Evolutionary conservation across 2,797 vertebrate species (phyloP).

Genomic region (Tympanoctomys barrerae): DNA sequence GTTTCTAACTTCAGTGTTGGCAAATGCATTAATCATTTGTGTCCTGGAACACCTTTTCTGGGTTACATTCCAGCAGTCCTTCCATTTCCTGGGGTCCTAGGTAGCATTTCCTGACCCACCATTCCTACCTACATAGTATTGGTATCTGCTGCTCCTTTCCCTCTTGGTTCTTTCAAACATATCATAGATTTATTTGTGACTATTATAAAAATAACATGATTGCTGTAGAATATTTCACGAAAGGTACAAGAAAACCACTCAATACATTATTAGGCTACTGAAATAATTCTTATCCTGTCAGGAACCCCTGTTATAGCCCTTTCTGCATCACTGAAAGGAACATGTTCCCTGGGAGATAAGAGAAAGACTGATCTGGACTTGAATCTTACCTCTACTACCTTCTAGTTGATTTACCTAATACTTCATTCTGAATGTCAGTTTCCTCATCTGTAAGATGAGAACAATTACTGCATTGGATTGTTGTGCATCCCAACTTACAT

Average conservation of each 20-base stretch:
- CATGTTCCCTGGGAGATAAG: neutral
- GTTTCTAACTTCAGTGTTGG: neutral
- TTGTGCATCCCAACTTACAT: neutral
- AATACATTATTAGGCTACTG: neutral
- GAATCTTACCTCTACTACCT: neutral
- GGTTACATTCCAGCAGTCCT: neutral
- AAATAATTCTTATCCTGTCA: neutral
- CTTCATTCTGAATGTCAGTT: neutral
- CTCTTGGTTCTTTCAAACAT: neutral
- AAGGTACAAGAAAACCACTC: conserved; percentile 30
- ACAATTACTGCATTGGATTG: neutral
- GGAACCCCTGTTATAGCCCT: neutral
- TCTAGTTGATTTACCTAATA: neutral
- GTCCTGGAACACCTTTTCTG: neutral
- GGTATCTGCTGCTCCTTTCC: neutral
- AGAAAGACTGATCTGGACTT: neutral
- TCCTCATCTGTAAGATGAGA: neutral
- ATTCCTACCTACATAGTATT: neutral
- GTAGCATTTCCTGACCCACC: neutral
- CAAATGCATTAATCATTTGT: neutral
- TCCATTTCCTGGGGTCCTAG: neutral
- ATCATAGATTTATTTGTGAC: neutral
- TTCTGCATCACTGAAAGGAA: neutral
- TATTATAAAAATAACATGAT: conserved; percentile 29
- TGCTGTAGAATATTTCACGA: neutral